Evolutionary conservation across 2,113 vertebrate species (phyloP).

Genomic region (Pelecanus crispus): DNA sequence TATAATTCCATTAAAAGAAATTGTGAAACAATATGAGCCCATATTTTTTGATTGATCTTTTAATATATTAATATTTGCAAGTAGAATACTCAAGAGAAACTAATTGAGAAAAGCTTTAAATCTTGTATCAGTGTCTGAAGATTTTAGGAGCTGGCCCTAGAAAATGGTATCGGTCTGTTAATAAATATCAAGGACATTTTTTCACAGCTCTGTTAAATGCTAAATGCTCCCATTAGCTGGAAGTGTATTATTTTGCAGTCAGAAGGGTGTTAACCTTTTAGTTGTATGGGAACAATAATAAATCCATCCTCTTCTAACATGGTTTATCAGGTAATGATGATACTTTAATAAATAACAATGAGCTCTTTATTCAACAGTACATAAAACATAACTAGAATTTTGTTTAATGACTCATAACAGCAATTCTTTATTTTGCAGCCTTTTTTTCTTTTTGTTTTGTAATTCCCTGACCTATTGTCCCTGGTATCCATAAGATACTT

Average conservation of each 20-base stretch:
- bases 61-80: neutral
- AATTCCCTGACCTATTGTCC: conserved; percentile 2
- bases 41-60: neutral
- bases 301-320: conserved; percentile 46
- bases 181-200: conserved; percentile 51
- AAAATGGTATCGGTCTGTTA: neutral
- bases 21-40: neutral
- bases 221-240: conserved; percentile 20
- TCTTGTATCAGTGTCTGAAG: neutral
- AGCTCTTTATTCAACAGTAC: conserved; percentile 62
- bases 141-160: neutral
- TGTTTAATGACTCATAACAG: conserved; percentile 64
- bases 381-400: conserved; percentile 72
- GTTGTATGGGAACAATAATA: conserved; percentile 44
- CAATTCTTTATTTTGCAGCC: conserved; percentile 21
- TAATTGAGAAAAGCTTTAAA: neutral
- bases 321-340: conserved; percentile 38
- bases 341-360: conserved; percentile 55
- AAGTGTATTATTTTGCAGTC: conserved; percentile 34
- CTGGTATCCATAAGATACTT: neutral
- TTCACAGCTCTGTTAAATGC: neutral
- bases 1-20: neutral
- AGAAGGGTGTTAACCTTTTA: conserved; percentile 46
- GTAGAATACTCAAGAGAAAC: neutral
- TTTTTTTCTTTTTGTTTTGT: neutral